Evolutionary conservation across 2,888 invertebrate species (phyloP).

Genomic region (Chrysodeixis includens): DNA sequence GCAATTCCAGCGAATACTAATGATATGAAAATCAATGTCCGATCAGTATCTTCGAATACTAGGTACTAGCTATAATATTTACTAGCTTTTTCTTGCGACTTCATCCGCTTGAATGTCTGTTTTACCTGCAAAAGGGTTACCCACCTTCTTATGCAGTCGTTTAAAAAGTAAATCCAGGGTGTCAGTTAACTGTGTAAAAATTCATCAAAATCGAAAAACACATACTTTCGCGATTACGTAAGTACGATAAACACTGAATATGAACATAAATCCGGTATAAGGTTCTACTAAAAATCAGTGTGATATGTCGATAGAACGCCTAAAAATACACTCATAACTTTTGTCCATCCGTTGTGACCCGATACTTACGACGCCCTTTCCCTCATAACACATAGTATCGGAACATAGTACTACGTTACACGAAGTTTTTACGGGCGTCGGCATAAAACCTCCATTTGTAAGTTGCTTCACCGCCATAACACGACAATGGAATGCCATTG

Average conservation of each 20-base stretch:
- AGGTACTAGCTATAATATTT: too few relatives aligned
- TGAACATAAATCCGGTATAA: too few relatives aligned
- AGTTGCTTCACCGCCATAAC: conserved; percentile 18
- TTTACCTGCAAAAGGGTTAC: too few relatives aligned
- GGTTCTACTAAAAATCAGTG: conserved; percentile 2
- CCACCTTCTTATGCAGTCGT: too few relatives aligned
- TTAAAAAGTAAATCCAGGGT: too few relatives aligned
- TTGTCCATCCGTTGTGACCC: conserved; percentile 35
- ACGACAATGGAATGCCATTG: conserved; percentile 15
- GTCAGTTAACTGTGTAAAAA: too few relatives aligned
- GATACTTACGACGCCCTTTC: conserved; percentile 17
- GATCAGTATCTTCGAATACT: not conserved
- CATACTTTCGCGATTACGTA: too few relatives aligned
- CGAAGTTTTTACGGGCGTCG: conserved; percentile 30
- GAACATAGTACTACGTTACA: conserved; percentile 9
- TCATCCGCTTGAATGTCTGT: not conserved
- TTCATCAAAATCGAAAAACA: too few relatives aligned
- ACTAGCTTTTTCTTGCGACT: too few relatives aligned
- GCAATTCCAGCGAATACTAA: not conserved
- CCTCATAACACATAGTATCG: conserved; percentile 21
- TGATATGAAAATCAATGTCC: not conserved
- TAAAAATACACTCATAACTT: conserved; percentile 25
- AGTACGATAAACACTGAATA: too few relatives aligned
- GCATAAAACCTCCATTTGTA: conserved; percentile 25
- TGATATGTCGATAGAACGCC: not conserved